phyloP scores from a whole-genome alignment of 1,140 invertebrate species.

The Nasonia longicornis region DNA sequence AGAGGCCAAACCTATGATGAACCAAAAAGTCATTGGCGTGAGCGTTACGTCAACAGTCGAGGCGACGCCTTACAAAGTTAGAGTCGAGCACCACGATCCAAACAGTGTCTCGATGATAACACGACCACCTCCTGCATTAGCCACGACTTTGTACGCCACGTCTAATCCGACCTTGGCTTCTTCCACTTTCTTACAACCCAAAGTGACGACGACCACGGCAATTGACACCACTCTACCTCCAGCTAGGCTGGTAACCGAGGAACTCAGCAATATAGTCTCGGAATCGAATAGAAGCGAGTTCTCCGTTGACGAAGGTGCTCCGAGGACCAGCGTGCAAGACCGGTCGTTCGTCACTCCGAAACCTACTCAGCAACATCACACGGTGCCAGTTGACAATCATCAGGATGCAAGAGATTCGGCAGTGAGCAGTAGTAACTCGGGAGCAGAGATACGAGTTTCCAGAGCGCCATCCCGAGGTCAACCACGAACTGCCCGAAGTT shows the following conservation, averaged over 20 bases:
- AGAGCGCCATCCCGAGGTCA: slow-evolving; percentile 55
- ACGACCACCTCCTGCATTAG: slow-evolving; percentile 35
- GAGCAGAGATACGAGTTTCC: slow-evolving; percentile 60
- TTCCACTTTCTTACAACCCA: background rate
- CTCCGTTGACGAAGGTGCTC: slow-evolving; percentile 69
- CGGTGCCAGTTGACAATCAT: slow-evolving; percentile 9
- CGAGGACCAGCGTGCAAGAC: slow-evolving; percentile 64
- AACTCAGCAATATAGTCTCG: slow-evolving; percentile 68
- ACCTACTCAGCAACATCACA: slow-evolving; percentile 42
- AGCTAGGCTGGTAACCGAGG: slow-evolving; percentile 65
- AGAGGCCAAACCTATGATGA: slow-evolving; percentile 47
- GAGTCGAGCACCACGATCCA: slow-evolving; percentile 61
- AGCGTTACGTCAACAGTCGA: slow-evolving; percentile 66
- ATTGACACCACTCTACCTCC: slow-evolving; percentile 42
- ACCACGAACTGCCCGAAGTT: slow-evolving; percentile 53
- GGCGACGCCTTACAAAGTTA: slow-evolving; percentile 65
- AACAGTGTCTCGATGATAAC: slow-evolving; percentile 43
- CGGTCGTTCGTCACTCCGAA: slow-evolving; percentile 54
- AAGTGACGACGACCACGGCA: background rate
- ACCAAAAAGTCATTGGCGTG: slow-evolving; percentile 66
- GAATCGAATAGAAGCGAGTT: slow-evolving; percentile 71
- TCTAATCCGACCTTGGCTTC: background rate
- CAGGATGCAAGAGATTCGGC: slow-evolving; percentile 51
- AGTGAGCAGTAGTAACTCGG: slow-evolving; percentile 55
- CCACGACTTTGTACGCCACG: slow-evolving; percentile 4